phyloP scores from a whole-genome alignment of 2,888 invertebrate genomes.

The Petrolisthes manimaculis region DNA sequence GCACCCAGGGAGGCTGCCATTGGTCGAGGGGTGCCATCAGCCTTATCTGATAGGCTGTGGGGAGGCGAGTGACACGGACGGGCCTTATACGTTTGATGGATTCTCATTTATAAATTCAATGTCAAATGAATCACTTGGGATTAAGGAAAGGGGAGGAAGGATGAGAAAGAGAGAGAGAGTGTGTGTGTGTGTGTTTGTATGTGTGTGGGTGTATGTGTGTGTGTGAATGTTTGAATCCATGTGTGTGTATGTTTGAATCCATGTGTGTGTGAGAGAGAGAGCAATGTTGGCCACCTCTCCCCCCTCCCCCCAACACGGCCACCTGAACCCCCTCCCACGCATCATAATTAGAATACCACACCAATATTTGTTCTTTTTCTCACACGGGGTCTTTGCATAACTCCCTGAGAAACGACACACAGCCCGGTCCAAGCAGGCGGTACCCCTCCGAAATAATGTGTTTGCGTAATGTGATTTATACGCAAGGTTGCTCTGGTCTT shows the following conservation, averaged over 20 bases:
- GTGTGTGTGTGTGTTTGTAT: slow-evolving; percentile 29
- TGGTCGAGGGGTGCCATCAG: slow-evolving; percentile 37
- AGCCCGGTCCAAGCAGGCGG: too few species aligned
- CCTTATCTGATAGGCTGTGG: slow-evolving; percentile 43
- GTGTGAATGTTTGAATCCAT: not conserved
- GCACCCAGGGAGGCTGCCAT: slow-evolving; percentile 14
- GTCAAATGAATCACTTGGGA: slow-evolving; percentile 42
- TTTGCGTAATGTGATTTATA: too few species aligned
- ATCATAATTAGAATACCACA: not conserved
- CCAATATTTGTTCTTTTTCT: too few species aligned
- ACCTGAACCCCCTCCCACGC: not conserved
- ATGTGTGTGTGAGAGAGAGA: not conserved
- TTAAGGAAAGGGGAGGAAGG: slow-evolving; percentile 10
- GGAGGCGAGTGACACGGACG: slow-evolving; percentile 41
- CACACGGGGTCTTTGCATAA: too few species aligned
- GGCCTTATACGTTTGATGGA: slow-evolving; percentile 50
- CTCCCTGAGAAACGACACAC: too few species aligned
- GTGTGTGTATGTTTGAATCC: not conserved
- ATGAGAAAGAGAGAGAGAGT: slow-evolving; percentile 6
- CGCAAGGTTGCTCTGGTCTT: too few species aligned
- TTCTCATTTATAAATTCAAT: slow-evolving; percentile 46
- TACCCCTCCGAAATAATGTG: too few species aligned
- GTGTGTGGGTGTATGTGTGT: slow-evolving; percentile 26
- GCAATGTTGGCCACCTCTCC: not conserved
- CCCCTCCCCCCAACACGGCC: not conserved